Conservation (phyloP, 1,140 invertebrate species). For the Drosophila oshimai region DNA sequence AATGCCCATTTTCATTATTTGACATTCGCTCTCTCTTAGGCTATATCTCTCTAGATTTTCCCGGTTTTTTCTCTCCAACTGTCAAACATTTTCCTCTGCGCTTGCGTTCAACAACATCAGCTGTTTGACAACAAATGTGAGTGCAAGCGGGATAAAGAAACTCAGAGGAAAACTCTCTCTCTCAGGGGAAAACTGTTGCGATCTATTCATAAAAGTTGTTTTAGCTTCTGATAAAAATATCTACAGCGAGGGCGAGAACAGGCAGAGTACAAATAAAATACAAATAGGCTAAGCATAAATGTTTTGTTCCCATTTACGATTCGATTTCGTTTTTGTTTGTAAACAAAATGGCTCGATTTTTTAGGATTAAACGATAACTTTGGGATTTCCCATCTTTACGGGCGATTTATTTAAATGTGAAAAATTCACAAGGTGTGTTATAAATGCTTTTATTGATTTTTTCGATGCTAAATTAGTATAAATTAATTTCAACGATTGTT, state of each 20-base stretch:
- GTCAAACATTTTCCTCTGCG: conserved; percentile 40
- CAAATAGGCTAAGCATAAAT: conserved; percentile 4
- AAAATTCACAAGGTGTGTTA: too few species aligned
- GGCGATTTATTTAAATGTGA: background rate
- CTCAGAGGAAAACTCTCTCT: conserved; percentile 4
- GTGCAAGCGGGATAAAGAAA: conserved; percentile 46
- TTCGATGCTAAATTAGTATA: too few species aligned
- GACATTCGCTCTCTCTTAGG: conserved; percentile 6
- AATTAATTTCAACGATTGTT: too few species aligned
- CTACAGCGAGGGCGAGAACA: background rate
- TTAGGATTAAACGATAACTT: background rate
- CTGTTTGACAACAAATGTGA: conserved; percentile 65
- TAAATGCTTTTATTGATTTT: too few species aligned
- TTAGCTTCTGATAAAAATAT: background rate
- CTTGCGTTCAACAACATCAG: conserved; percentile 49
- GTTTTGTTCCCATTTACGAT: conserved; percentile 19
- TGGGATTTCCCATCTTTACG: background rate
- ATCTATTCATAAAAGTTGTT: conserved; percentile 22
- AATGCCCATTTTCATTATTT: conserved; percentile 23
- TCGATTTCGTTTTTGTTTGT: conserved; percentile 10
- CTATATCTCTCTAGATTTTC: background rate
- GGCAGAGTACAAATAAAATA: background rate
- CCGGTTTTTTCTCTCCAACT: conserved; percentile 17
- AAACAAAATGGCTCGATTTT: conserved; percentile 12
- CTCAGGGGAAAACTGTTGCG: conserved; percentile 5